Evolutionary conservation across 2,113 vertebrate genomes (phyloP).

Genomic region (Nothoprocta perdicaria): DNA sequence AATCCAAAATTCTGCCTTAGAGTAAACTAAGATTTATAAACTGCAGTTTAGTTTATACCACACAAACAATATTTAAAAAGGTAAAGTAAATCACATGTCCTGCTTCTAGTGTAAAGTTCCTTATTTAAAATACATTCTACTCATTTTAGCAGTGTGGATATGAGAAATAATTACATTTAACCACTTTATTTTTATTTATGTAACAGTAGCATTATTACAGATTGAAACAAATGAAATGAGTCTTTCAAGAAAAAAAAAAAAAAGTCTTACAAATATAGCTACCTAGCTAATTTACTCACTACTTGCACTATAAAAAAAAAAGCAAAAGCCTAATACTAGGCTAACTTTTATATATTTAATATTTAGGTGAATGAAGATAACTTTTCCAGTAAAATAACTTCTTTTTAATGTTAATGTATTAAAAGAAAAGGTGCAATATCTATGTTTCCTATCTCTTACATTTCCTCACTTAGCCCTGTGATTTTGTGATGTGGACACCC

Average conservation of each 20-base stretch:
- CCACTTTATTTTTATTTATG: neutral
- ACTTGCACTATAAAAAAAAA: neutral
- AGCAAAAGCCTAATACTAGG: neutral
- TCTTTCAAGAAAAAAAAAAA: neutral
- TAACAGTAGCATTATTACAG: neutral
- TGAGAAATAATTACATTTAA: neutral
- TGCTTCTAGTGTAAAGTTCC: neutral
- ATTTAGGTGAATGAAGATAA: neutral
- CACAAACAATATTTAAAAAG: constrained; percentile 11
- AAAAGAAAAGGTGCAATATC: neutral
- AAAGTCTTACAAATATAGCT: neutral
- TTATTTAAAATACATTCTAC: neutral
- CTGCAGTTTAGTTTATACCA: constrained; percentile 15
- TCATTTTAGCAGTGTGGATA: neutral
- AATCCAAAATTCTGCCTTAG: neutral
- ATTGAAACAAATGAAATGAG: neutral
- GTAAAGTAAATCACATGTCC: neutral
- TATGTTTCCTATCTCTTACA: neutral
- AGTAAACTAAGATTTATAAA: neutral
- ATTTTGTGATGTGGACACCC: neutral
- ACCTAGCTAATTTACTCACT: neutral
- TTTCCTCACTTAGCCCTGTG: neutral
- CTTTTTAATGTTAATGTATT: neutral
- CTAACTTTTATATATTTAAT: neutral
- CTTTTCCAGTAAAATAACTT: neutral